These are phyloP conservation scores for Reinhardtius hippoglossoides DNA, from an alignment of 2,113 vertebrate genomes.

Conservation along the genomic window DNA sequence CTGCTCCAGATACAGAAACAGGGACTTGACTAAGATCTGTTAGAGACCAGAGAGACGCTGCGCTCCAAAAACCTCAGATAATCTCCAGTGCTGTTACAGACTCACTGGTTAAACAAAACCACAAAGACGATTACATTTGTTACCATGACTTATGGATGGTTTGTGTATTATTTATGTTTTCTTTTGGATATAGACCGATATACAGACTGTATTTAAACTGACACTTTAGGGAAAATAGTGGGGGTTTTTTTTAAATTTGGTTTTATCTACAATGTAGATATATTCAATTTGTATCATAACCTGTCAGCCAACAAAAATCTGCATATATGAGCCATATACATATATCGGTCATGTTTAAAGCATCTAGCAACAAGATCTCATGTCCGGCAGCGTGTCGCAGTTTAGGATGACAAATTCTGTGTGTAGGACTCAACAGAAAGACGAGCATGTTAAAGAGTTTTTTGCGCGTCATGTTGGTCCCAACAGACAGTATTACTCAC, in stretches of 20 bases:
- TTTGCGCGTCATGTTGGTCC: neutral
- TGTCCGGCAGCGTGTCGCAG: neutral
- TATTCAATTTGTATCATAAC: too few species aligned
- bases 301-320: too few species aligned
- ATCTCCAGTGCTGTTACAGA: neutral
- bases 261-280: too few species aligned
- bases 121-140: neutral
- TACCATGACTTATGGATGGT: neutral
- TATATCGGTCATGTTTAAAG: neutral
- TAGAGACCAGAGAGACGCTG: conserved; percentile 8
- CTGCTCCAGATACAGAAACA: conserved; percentile 59
- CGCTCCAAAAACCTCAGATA: conserved; percentile 30
- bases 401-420: neutral
- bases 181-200: too few species aligned
- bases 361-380: neutral
- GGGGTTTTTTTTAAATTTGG: too few species aligned
- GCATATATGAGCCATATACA: too few species aligned
- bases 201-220: too few species aligned
- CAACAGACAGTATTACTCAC: neutral
- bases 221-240: too few species aligned
- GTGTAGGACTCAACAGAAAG: neutral
- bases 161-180: too few species aligned
- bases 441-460: neutral
- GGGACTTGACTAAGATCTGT: conserved; percentile 6
- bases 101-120: neutral